Conservation (phyloP, 2,797 vertebrate species). For the Echiichthys vipera region DNA sequence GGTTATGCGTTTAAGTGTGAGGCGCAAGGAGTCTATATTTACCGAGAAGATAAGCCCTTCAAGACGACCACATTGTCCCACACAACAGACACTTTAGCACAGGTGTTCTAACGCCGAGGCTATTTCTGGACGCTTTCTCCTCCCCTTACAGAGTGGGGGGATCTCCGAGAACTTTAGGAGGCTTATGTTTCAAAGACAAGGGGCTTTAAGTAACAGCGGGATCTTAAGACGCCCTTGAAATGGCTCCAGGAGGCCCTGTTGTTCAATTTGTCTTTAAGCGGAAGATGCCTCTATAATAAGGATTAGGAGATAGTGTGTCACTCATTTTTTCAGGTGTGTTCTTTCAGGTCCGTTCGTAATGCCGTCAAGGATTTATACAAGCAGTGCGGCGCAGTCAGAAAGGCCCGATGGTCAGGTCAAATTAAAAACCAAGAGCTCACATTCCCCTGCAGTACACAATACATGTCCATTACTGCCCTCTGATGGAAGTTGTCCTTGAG, state of each 20-base stretch:
- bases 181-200: conserved; percentile 84
- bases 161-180: conserved; percentile 74
- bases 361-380: conserved; percentile 28
- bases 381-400: background rate
- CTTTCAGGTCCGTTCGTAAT: conserved; percentile 25
- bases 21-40: conserved; percentile 64
- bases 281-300: conserved; percentile 74
- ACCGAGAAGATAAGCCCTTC: conserved; percentile 63
- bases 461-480: background rate
- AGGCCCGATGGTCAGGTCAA: conserved; percentile 20
- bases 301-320: conserved; percentile 71
- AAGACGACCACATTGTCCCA: conserved; percentile 76
- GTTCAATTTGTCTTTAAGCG: conserved; percentile 75
- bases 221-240: conserved; percentile 80
- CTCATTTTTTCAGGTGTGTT: conserved; percentile 52
- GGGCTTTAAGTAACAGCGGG: conserved; percentile 76
- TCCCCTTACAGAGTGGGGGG: conserved; percentile 70
- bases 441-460: conserved; percentile 16
- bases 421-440: conserved; percentile 40
- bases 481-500: conserved; percentile 13
- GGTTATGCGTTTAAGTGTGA: conserved; percentile 40
- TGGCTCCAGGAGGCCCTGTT: conserved; percentile 65
- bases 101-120: conserved; percentile 69
- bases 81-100: conserved; percentile 77
- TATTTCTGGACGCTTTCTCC: conserved; percentile 76